Evolutionary conservation across 2,888 invertebrate species (phyloP).

Genomic region (Pegoplata infirma): DNA sequence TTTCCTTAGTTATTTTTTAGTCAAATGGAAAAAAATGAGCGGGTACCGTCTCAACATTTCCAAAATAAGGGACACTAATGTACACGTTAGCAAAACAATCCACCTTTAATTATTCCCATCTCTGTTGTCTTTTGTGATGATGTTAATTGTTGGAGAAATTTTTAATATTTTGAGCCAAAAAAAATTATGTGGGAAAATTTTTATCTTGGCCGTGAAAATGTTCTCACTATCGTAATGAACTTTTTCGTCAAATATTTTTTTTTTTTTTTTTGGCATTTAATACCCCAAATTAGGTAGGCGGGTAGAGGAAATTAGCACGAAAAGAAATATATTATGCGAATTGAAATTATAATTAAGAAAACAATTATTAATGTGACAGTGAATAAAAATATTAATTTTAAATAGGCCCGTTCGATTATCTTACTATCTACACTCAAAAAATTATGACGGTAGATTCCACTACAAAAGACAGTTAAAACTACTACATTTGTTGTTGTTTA

Average conservation of each 20-base stretch:
- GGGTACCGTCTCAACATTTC: no score
- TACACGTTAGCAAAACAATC: no score
- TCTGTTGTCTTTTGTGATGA: not conserved
- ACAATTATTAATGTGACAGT: not conserved
- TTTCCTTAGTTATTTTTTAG: no score
- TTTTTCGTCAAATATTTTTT: conserved; percentile 10
- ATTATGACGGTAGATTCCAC: no score
- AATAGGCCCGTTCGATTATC: no score
- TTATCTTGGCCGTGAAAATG: conserved; percentile 50
- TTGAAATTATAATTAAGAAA: not conserved
- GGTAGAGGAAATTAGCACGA: not conserved
- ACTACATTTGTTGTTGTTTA: no score
- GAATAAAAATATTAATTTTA: not conserved
- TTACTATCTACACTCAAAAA: no score
- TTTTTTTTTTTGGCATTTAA: conserved; percentile 14
- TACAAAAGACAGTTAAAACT: no score
- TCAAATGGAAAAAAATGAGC: no score
- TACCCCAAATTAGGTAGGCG: not conserved
- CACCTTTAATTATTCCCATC: no score
- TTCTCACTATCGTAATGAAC: conserved; percentile 28
- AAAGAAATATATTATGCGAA: not conserved
- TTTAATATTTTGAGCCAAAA: no score
- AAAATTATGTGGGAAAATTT: not conserved
- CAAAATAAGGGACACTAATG: no score
- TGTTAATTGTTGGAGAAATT: not conserved